Conservation (phyloP, 37 sponge, comb jelly and placozoan genomes). For the Amphimedon queenslandica region DNA sequence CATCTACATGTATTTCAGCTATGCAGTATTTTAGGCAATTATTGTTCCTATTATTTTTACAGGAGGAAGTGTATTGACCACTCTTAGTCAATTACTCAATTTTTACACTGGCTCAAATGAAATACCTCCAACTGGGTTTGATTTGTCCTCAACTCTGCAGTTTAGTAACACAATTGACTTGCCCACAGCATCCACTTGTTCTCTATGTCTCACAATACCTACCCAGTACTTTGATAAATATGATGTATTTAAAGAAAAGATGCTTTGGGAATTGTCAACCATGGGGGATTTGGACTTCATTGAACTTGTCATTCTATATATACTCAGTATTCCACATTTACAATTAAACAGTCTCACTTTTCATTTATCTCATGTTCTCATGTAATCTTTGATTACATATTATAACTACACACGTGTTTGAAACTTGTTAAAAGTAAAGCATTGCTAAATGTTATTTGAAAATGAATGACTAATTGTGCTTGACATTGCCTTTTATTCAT, state of each 20-base stretch:
- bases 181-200: constrained; percentile 29
- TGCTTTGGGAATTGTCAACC: constrained; percentile 27
- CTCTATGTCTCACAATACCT: constrained; percentile 15
- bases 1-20: too few relatives aligned
- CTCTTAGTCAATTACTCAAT: background rate
- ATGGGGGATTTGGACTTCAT: constrained; percentile 39
- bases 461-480: too few relatives aligned
- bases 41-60: background rate
- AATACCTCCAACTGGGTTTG: constrained; percentile 19
- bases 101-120: constrained; percentile 28
- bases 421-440: too few relatives aligned
- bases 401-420: too few relatives aligned
- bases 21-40: background rate
- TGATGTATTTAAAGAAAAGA: constrained; percentile 12
- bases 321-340: background rate
- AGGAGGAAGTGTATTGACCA: background rate
- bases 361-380: too few relatives aligned
- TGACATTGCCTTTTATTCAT: too few relatives aligned
- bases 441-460: too few relatives aligned
- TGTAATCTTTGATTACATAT: too few relatives aligned
- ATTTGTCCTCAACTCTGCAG: background rate
- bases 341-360: too few relatives aligned
- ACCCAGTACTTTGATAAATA: constrained; percentile 6
- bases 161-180: constrained; percentile 6
- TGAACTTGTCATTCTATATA: background rate